Evolutionary conservation across 2,113 vertebrate species (phyloP).

Genomic region (Gasterosteus aculeatus): DNA sequence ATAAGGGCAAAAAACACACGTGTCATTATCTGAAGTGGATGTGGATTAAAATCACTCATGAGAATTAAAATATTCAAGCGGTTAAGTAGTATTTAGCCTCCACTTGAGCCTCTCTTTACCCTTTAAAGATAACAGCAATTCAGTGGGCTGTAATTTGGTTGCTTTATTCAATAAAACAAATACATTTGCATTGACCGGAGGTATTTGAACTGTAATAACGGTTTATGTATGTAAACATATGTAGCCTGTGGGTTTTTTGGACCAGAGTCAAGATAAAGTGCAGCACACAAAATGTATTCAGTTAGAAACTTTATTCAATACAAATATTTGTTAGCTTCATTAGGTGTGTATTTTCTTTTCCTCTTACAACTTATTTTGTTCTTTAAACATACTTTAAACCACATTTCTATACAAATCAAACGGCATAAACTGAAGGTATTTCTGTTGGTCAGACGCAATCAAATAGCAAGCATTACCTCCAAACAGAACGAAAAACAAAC

Average conservation of each 20-base stretch:
- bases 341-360: constrained; percentile 38
- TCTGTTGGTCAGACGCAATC: constrained; percentile 66
- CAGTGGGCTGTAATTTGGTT: neutral
- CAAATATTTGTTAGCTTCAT: constrained; percentile 69
- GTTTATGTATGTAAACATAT: neutral
- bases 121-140: constrained; percentile 1
- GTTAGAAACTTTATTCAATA: constrained; percentile 79
- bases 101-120: constrained; percentile 8
- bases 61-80: constrained; percentile 34
- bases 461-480: constrained; percentile 60
- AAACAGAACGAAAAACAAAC: constrained; percentile 51
- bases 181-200: constrained; percentile 2
- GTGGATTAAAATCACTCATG: constrained; percentile 44
- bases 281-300: constrained; percentile 33
- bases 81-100: constrained; percentile 23
- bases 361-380: constrained; percentile 61
- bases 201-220: constrained; percentile 18
- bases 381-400: constrained; percentile 63
- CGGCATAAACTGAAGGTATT: constrained; percentile 69
- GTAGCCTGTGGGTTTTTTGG: constrained; percentile 21
- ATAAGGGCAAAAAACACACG: neutral
- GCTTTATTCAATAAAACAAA: constrained; percentile 21
- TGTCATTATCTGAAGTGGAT: constrained; percentile 45
- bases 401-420: constrained; percentile 74
- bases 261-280: constrained; percentile 12